Base-by-base conservation (phyloP, 37 sponge, comb jelly and placozoan species). In the Lycopodina hypogea region DNA sequence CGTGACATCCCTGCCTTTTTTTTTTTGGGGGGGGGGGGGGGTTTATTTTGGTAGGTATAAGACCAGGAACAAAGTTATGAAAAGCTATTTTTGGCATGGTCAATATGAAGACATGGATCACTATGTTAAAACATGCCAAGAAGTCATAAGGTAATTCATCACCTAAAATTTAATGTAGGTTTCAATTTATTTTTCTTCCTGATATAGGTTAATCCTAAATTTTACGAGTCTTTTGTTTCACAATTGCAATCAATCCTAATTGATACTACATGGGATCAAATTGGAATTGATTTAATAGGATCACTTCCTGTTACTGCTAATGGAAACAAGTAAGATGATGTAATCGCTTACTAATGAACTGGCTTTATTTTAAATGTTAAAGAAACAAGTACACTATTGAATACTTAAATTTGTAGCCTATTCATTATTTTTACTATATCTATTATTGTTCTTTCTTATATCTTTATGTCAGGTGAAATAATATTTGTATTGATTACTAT, bases 261-360 rank as follows among this genome's bases (percentile, higher is more conserved):
- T 39, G 34, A 48, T 33, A 56, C 18, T 22, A 23, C 45, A 34
- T 75, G 84, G 76, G 42, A 69, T 51, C n/a, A 53, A 42, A 45
- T 84, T 22, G 85, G 85, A 77, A 50, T 84, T 35, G 85, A 84
- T 55, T 39, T 84, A 1, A 40, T 76, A 39, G 77, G 71, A 24
- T 72, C 78, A 29, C 38, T 84, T 30, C 63, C 70, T 56, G 12
- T n/a, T 37, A 74, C 66, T 29, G 57, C 67, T 12, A 39, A 35
- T 45, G 67, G 83, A 36, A 74, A 82, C 42, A 36, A 29, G 68
- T 67, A 67, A 67, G 68, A 34, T 19, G 8, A 17, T 67, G 9
- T 45, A 45, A 45, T 45, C 4, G 48, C 48, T 45, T 45, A 45
- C 48, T 45, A 45, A 9, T 45, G 48, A 45, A 45, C 9, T 12